A percentile compares a stretch with the other conserved stretches of the same genome.
phyloP scores from a whole-genome alignment of 2,888 invertebrate species.

The Ditula angustiorana region DNA sequence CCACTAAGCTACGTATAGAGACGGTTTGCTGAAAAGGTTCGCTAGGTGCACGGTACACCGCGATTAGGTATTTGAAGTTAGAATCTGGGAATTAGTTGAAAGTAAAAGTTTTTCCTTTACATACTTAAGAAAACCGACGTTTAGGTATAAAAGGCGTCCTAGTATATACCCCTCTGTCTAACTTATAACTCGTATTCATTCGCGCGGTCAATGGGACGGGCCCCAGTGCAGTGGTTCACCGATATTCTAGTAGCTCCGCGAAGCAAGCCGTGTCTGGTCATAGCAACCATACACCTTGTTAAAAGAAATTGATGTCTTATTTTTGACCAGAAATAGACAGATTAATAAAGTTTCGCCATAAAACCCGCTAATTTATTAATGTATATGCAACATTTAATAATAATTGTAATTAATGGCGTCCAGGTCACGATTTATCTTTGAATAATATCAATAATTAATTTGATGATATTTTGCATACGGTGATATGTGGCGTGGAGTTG shows the following conservation, averaged over 20 bases:
- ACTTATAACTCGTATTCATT: no score
- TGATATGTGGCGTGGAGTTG: conserved; percentile 18
- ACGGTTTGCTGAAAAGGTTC: no score
- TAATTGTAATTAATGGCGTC: conserved; percentile 29
- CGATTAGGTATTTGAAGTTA: no score
- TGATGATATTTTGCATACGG: conserved; percentile 24
- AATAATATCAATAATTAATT: conserved; percentile 31
- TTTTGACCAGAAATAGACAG: conserved; percentile 15
- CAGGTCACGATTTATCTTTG: conserved; percentile 17
- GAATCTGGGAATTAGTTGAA: no score
- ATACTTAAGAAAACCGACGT: not conserved
- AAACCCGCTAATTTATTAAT: conserved; percentile 33
- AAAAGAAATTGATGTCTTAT: conserved; percentile 29
- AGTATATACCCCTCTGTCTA: no score
- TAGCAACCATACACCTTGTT: not conserved
- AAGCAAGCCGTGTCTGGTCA: no score
- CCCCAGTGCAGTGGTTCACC: no score
- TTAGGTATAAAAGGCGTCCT: no score
- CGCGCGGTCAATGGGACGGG: no score
- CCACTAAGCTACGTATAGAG: no score
- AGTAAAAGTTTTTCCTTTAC: not conserved
- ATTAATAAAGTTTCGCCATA: not conserved
- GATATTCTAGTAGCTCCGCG: no score
- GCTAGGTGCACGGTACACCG: no score
- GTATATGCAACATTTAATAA: conserved; percentile 25